Evolutionary conservation across 2,113 vertebrate species (phyloP).

Genomic region (Dipodomys spectabilis): DNA sequence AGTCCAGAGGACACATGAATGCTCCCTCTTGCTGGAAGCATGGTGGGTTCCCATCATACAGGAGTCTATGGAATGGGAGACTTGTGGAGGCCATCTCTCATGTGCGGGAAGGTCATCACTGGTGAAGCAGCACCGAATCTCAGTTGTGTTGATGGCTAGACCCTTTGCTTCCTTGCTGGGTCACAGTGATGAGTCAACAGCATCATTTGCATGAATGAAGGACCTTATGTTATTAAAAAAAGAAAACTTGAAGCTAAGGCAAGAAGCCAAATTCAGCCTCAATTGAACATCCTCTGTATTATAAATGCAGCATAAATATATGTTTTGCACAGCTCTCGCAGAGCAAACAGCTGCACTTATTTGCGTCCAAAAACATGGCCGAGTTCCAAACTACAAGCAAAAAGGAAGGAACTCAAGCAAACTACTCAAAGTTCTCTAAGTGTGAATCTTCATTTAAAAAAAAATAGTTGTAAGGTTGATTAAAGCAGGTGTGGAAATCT

Average conservation of each 20-base stretch:
- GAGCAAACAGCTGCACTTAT: conserved; percentile 82
- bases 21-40: not conserved
- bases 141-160: conserved; percentile 25
- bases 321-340: conserved; percentile 64
- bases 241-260: conserved; percentile 71
- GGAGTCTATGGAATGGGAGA: not conserved
- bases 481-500: conserved; percentile 65
- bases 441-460: conserved; percentile 57
- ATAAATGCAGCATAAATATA: conserved; percentile 78
- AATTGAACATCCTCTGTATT: conserved; percentile 78
- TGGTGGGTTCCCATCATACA: not conserved
- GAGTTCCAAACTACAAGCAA: conserved; percentile 75
- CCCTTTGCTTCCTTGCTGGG: not conserved
- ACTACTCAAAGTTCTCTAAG: conserved; percentile 57
- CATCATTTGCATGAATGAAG: conserved; percentile 70
- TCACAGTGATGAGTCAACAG: conserved; percentile 61
- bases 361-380: conserved; percentile 75
- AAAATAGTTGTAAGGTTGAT: conserved; percentile 65
- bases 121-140: conserved; percentile 32
- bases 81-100: conserved; percentile 29
- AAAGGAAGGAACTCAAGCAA: conserved; percentile 70
- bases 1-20: not conserved
- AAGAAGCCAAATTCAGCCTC: conserved; percentile 75
- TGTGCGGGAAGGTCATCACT: conserved; percentile 59
- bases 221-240: conserved; percentile 72